Evolutionary conservation across 2,797 vertebrate genomes (phyloP).

Genomic region (Mus spretus): DNA sequence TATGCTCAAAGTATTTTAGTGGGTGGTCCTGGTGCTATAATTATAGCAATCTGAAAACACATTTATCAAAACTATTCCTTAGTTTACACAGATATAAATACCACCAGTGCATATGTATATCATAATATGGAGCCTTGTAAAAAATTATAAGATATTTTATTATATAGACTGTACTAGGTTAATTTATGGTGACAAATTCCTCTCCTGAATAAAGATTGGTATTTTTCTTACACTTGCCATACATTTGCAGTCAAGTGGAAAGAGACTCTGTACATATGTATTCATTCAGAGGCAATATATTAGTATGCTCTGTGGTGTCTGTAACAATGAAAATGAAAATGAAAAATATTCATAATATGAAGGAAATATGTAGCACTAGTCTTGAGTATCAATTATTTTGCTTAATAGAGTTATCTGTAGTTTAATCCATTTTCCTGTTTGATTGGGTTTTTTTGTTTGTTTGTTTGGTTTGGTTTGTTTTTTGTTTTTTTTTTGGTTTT

Average conservation of each 20-base stretch:
- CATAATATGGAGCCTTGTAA: background rate
- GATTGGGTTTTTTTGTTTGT: no score
- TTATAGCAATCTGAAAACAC: background rate
- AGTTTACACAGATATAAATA: background rate
- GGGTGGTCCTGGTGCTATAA: background rate
- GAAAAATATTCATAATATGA: background rate
- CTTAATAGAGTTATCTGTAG: background rate
- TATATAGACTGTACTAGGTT: background rate
- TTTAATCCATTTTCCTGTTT: background rate
- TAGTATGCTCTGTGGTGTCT: background rate
- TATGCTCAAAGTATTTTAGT: background rate
- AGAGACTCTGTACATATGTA: background rate
- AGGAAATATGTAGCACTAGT: background rate
- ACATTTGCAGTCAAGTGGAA: background rate
- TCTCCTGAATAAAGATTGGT: background rate
- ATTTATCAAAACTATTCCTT: background rate
- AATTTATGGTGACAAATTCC: background rate
- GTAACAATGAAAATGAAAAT: background rate
- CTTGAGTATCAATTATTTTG: background rate
- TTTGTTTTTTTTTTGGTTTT: no score
- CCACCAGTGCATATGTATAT: background rate
- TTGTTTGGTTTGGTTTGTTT: background rate
- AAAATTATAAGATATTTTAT: background rate
- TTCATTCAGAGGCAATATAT: background rate
- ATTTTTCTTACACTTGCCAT: constrained; percentile 9